Evolutionary conservation across 2,113 vertebrate genomes (phyloP).

Genomic region (human (Homo sapiens)): GRCh38 chr5:139094501-139095000

Average conservation of each 20-base stretch:
- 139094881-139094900: background rate
- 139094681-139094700: background rate
- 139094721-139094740: background rate
- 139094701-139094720: constrained; percentile 6
- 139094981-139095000: constrained; percentile 17
- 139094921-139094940: background rate
- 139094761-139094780: background rate
- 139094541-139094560: background rate
- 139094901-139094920: background rate
- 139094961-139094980: background rate
- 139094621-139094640: background rate
- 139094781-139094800: background rate
- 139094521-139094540: background rate
- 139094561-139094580: background rate
- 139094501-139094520: background rate
- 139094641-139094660: background rate
- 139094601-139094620: background rate
- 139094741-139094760: background rate
- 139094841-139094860: background rate
- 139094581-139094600: constrained; percentile 1
- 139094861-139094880: background rate
- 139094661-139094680: background rate
- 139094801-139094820: background rate
- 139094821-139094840: background rate
- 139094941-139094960: background rate